Percentiles rank a stretch among this genome's conserved stretches.
phyloP scores from a whole-genome alignment of 1,140 invertebrate species.

The Battus philenor region DNA sequence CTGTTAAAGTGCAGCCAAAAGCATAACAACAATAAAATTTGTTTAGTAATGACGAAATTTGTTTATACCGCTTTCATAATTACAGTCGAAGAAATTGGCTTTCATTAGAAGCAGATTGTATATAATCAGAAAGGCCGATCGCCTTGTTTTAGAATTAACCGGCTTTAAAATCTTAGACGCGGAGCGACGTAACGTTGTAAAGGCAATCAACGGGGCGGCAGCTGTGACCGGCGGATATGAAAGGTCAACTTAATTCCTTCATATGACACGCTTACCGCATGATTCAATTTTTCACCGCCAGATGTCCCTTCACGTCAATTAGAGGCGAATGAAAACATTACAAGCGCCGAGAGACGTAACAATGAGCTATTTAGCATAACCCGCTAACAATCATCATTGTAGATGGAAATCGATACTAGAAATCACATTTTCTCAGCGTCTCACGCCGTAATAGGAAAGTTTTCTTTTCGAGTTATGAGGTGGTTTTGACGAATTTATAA shows the following conservation, averaged over 20 bases:
- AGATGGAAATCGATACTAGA: slow-evolving; percentile 66
- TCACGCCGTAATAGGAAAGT: slow-evolving; percentile 32
- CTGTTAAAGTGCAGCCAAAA: too few species aligned
- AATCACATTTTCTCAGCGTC: slow-evolving; percentile 61
- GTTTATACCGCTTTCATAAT: too few species aligned
- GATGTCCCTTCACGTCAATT: slow-evolving; percentile 59
- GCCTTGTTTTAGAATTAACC: slow-evolving; percentile 12
- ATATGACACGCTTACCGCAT: slow-evolving; percentile 55
- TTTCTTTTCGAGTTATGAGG: slow-evolving; percentile 30
- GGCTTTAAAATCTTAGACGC: slow-evolving; percentile 20
- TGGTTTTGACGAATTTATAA: slow-evolving; percentile 67
- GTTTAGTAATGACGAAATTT: too few species aligned
- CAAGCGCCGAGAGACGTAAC: slow-evolving; percentile 48
- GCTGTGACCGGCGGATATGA: slow-evolving; percentile 53
- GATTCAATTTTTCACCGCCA: slow-evolving; percentile 60
- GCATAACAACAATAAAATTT: not conserved
- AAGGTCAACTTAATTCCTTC: slow-evolving; percentile 59
- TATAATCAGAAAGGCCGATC: slow-evolving; percentile 1
- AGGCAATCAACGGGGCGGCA: slow-evolving; percentile 43
- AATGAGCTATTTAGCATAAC: slow-evolving; percentile 60
- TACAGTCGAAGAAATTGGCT: too few species aligned
- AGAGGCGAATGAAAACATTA: slow-evolving; percentile 61
- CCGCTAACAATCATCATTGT: slow-evolving; percentile 58
- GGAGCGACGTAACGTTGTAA: slow-evolving; percentile 33
- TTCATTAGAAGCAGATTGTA: not conserved